A percentile compares a stretch with the other conserved stretches of the same genome.
These are phyloP conservation scores for Lepidotrigona ventralis DNA, from an alignment of 1,140 invertebrate genomes.

Conservation along the genomic window DNA sequence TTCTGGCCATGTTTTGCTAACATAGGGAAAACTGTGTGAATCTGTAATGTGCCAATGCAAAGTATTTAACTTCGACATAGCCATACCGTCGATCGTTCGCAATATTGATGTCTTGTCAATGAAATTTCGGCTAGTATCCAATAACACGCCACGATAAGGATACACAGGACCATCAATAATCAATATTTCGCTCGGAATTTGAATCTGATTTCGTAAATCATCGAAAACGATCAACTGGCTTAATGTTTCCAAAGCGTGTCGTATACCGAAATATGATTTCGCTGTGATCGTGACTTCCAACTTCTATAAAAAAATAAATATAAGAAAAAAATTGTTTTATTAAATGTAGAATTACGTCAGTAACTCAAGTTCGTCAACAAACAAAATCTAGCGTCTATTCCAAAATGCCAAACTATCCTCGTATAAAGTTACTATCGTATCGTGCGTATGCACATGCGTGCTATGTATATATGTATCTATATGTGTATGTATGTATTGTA, in stretches of 20 bases:
- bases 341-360: neutral
- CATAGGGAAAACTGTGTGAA: slow-evolving; percentile 91
- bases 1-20: slow-evolving; percentile 84
- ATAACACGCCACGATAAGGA: slow-evolving; percentile 87
- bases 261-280: slow-evolving; percentile 86
- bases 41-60: slow-evolving; percentile 96
- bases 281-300: slow-evolving; percentile 83
- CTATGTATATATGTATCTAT: too few species aligned
- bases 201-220: slow-evolving; percentile 82
- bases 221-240: slow-evolving; percentile 88
- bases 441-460: too few species aligned
- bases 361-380: neutral
- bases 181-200: slow-evolving; percentile 82
- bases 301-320: slow-evolving; percentile 2
- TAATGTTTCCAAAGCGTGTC: slow-evolving; percentile 90
- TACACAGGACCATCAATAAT: slow-evolving; percentile 87
- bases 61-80: slow-evolving; percentile 89
- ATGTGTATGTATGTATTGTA: too few species aligned
- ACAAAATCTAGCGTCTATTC: neutral
- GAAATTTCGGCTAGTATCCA: slow-evolving; percentile 90
- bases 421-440: too few species aligned
- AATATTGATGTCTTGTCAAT: slow-evolving; percentile 85
- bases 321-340: neutral
- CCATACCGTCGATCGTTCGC: slow-evolving; percentile 89
- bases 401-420: neutral